Percentiles rank a stretch among this genome's conserved stretches.
These are phyloP conservation scores for Caprella mutica DNA, from an alignment of 2,888 invertebrate genomes.

Conservation along the genomic window DNA sequence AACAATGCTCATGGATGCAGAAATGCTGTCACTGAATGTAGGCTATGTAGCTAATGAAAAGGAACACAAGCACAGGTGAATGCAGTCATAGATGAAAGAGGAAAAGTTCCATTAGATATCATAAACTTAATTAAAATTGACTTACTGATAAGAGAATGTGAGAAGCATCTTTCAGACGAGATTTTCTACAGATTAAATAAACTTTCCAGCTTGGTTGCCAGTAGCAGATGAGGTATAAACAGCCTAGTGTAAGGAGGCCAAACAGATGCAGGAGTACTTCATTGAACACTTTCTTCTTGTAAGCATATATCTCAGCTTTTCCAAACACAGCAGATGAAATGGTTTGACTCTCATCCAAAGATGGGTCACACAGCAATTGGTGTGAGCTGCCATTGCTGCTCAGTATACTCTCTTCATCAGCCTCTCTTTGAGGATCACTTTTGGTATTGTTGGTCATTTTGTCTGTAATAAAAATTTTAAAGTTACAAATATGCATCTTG, in stretches of 20 bases:
- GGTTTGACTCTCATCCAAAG: constrained; percentile 6
- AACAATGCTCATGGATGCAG: too few relatives aligned
- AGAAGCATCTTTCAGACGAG: constrained; percentile 14
- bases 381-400: too few relatives aligned
- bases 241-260: constrained; percentile 13
- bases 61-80: background rate
- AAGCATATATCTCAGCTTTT: constrained; percentile 11
- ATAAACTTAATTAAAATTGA: background rate
- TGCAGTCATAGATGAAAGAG: background rate
- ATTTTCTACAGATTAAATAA: constrained; percentile 10
- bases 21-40: too few relatives aligned
- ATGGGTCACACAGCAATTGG: too few relatives aligned
- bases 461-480: too few relatives aligned
- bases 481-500: too few relatives aligned
- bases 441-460: too few relatives aligned
- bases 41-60: too few relatives aligned
- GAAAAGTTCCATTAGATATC: background rate
- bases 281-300: background rate
- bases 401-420: too few relatives aligned
- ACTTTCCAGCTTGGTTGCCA: constrained; percentile 30
- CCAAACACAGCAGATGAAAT: constrained; percentile 6
- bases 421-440: too few relatives aligned
- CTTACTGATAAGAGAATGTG: constrained; percentile 18
- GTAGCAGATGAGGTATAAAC: constrained; percentile 16
- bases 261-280: constrained; percentile 13